Percentiles rank a stretch among this genome's conserved stretches.
Conservation (phyloP, 2,888 invertebrate species). For the Microplitis manilae region DNA sequence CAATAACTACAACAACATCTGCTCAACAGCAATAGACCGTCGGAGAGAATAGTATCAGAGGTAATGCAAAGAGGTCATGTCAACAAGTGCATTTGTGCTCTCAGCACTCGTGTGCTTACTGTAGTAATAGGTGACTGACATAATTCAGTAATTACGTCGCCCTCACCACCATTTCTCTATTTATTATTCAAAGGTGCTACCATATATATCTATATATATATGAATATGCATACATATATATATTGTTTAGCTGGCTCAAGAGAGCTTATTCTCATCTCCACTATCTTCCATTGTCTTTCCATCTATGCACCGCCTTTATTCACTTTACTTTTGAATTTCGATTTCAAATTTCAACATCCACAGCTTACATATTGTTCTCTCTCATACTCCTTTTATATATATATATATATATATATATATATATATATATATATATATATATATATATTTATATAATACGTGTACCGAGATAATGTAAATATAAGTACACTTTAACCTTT, state of each 20-base stretch:
- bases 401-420: too few species aligned
- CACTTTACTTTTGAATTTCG: neutral
- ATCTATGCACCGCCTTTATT: neutral
- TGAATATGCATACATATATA: neutral
- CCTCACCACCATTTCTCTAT: neutral
- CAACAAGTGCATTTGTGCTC: conserved; percentile 1
- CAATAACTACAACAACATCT: neutral
- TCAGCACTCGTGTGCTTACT: neutral
- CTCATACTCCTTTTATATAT: neutral
- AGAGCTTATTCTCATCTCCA: neutral
- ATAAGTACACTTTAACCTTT: neutral
- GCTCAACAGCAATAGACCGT: neutral
- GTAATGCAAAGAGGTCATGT: neutral
- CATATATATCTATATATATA: neutral
- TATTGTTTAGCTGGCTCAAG: neutral
- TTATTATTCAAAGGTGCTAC: neutral
- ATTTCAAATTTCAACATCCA: neutral
- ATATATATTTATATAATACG: neutral
- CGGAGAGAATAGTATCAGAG: neutral
- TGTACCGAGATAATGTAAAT: too few species aligned
- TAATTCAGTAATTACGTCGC: conserved; percentile 10
- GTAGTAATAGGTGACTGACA: neutral
- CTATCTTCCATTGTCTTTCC: neutral
- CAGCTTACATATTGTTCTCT: neutral
- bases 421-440: too few species aligned